Evolutionary conservation across 2,113 vertebrate genomes (phyloP), one percentile per base, ranked within the genome.

Genomic region (Salminus brasiliensis): DNA sequence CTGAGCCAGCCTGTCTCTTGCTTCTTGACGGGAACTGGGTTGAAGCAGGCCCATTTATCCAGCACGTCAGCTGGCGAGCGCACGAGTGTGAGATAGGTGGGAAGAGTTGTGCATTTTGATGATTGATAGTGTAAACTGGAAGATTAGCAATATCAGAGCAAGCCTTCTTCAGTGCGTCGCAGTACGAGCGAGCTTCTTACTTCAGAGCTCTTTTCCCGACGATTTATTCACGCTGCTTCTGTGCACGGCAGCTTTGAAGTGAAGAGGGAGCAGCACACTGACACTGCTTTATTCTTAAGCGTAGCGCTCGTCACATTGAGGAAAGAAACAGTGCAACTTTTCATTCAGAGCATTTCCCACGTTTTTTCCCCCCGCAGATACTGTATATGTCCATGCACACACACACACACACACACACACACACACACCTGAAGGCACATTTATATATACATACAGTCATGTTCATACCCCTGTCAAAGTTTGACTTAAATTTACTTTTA

Each of bases 61-160:
- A 68, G 65, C 45, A 18, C 27, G 34, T 62, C 57, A 65, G 12
- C 4, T 2, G 59, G 36, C 11, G 5, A 45, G 21, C 23, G 39
- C 4, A 39, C 57, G 71, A 18, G 25, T 45, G 16, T 49, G 36
- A 65, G 55, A 60, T 72, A 21, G 29, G 62, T 62, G 15, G 39
- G 27, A 68, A 66, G 8, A 74, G 30, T 32, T 66, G 32, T 72
- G 39, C 27, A 23, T 73, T 71, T 75, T 74, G 15, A 59, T 79
- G 68, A 83, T 62, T 87, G 81, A 79, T 71, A 68, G 62, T 47
- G 62, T 47, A 80, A 80, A 79, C 27, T 16, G 29, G 27, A 69
- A 74, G 78, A 75, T 79, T 72, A 81, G 47, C 60, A 60, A n/a
- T 75, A 71, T 78, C 41, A 80, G 49, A 71, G 77, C 36, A 66